Base-by-base conservation (phyloP, 2,888 invertebrate species). In the Agriopis aurantiaria region DNA sequence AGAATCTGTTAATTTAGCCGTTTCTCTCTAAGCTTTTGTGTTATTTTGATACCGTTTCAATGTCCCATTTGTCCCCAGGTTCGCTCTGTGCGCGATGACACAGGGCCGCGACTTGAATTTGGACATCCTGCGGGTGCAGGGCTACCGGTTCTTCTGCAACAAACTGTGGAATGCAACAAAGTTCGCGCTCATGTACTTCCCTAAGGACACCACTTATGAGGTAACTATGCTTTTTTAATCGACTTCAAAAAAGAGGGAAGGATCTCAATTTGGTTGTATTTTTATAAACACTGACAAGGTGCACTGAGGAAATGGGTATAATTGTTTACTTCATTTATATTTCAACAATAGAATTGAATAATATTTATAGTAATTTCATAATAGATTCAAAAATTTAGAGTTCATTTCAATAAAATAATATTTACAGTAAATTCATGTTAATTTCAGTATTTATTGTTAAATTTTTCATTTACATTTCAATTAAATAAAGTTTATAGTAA, bases 121-220 rank as follows among this genome's bases (percentile, higher is more conserved):
- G 88, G 99, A 99, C 88, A 99, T 99, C 67, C 94, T 97, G 74
- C 96, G 99, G 69, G 98, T 99, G 12, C 98, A 97, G 85, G 98
- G 98, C 7, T 98, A 99, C 95, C 95, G 99, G 78, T 97, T 98
- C 92, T 99, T 99, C 95, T 99, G 99, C 91, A 99, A 99, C 93
- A 99, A 99, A 90, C 95, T 99, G 60, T 99, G 99, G 99, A 99
- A 99, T 93, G 99, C 99, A 0, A 97, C 98, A 40, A 98, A 98
- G 91, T 99, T 99, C 88, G 97, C 98, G 0, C 95, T 98, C 74
- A 95, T 96, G 87, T 97, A 96, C 87, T 96, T 97, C 84, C 95
- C 93, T 0, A 93, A 95, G 52, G 91, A 94, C 59, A 95, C 95
- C 65, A 87, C 87, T 12, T 95, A 94, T 72, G 91, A 95, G 75